Evolutionary conservation across 2,797 vertebrate genomes (phyloP), one percentile per base, ranked within the genome.

Genomic region (Allenopithecus nigroviridis): DNA sequence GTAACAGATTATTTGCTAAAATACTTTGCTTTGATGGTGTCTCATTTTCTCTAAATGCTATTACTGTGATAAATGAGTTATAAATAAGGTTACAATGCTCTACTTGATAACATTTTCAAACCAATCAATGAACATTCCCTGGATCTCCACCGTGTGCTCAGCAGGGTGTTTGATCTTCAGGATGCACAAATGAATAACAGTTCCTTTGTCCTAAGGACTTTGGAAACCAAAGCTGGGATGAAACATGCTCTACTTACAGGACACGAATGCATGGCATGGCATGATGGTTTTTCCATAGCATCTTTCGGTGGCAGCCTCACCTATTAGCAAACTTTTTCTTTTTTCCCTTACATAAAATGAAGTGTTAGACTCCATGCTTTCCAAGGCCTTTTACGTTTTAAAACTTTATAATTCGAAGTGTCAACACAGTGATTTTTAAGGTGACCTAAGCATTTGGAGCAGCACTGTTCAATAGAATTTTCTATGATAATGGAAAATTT

Each of bases 401-500:
- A 70, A 76, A 21, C n/a, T 43, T 84, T 21, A 14, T 46, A 36
- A 81, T 81, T 74, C 12, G 41, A 50, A 6, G 17, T 41, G 43
- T 16, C 13, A 24, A 33, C 26, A 11, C 12, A n/a, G 7, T 4
- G 30, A 28, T 84, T 79, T 13, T 43, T 19, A 14, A 36, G 28
- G 26, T 14, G 8, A 24, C 21, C n/a, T 36, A 3, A 59, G n/a
- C n/a, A n/a, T 43, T 89, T 57, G 61, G 10, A 70, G 50, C 28
- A 81, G 7, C 11, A 1, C 3, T n/a, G 4, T 36, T 3, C 28
- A 17, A 4, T 5, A 8, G 28, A 48, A 64, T 13, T 55, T 43
- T 22, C 76, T 24, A 2, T 11, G 2, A 8, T 21, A 19, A 33
- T 39, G 22, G 30, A 22, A 21, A 21, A 2, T 0, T 12, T 21